Percentiles rank a stretch among this genome's conserved stretches.
Evolutionary conservation across 2,113 vertebrate genomes (phyloP).

Genomic region (Catharus bicknelli): DNA sequence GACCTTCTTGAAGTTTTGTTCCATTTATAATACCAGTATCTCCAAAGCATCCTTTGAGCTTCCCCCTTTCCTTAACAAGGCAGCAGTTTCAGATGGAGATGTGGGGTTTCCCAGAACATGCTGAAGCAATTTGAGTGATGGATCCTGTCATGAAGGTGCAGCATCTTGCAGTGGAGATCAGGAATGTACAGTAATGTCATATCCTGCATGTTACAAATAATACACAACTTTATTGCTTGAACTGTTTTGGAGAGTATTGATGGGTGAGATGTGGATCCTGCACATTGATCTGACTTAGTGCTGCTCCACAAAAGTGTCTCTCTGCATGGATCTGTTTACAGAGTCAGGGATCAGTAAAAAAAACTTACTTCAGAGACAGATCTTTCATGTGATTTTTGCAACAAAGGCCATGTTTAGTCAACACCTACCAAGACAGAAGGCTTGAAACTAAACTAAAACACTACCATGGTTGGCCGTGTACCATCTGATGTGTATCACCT

Average conservation of each 20-base stretch:
- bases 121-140: neutral
- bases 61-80: neutral
- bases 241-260: neutral
- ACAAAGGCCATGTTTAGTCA: neutral
- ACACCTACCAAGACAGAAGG: neutral
- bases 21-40: neutral
- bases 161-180: neutral
- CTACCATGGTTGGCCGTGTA: rapidly evolving
- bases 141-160: neutral
- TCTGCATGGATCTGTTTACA: neutral
- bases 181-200: neutral
- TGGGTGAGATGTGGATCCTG: neutral
- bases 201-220: neutral
- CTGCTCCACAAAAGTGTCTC: neutral
- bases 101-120: neutral
- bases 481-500: neutral
- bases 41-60: neutral
- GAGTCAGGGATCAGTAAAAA: neutral
- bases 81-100: neutral
- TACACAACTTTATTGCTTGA: neutral
- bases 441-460: neutral
- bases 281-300: neutral
- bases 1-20: neutral
- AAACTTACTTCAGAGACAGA: neutral
- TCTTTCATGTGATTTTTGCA: neutral